Percentiles rank a stretch among this genome's conserved stretches.
These are phyloP conservation scores for Pantala flavescens DNA, from an alignment of 1,140 invertebrate species.

Conservation along the genomic window DNA sequence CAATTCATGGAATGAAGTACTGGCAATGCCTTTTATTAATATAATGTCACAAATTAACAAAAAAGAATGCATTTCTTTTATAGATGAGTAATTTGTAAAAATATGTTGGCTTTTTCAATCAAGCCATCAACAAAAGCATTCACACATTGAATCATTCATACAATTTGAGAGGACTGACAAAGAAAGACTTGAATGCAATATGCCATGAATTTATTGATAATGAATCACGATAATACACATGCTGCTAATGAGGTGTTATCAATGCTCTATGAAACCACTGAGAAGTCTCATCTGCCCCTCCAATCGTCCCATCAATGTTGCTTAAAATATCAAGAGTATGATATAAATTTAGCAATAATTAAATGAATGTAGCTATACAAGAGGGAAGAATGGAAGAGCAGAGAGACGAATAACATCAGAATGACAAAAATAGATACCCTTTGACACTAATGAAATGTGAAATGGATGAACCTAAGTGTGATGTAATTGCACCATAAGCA, in stretches of 20 bases:
- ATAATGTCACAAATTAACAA: conserved; percentile 2
- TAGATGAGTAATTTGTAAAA: conserved; percentile 8
- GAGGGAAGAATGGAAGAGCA: not conserved
- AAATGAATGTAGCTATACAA: not conserved
- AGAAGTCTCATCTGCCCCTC: conserved; percentile 9
- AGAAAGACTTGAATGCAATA: conserved; percentile 11
- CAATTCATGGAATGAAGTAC: conserved; percentile 9
- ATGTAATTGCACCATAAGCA: conserved; percentile 3
- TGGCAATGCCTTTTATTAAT: not conserved
- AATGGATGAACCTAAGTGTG: not conserved
- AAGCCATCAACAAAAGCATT: conserved; percentile 1
- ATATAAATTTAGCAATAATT: not conserved
- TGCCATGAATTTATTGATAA: conserved; percentile 17
- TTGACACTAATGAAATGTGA: not conserved
- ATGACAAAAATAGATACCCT: not conserved
- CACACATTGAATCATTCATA: not conserved
- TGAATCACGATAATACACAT: conserved; percentile 15
- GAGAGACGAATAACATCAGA: not conserved
- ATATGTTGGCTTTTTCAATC: conserved; percentile 9
- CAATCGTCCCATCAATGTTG: not conserved
- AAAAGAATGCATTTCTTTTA: conserved; percentile 4
- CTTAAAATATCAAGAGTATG: too few relatives aligned
- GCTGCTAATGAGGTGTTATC: conserved; percentile 13
- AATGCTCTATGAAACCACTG: conserved; percentile 10
- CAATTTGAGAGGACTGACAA: not conserved